Evolutionary conservation across 2,888 invertebrate species (phyloP).

Genomic region (Deroplatys truncata): DNA sequence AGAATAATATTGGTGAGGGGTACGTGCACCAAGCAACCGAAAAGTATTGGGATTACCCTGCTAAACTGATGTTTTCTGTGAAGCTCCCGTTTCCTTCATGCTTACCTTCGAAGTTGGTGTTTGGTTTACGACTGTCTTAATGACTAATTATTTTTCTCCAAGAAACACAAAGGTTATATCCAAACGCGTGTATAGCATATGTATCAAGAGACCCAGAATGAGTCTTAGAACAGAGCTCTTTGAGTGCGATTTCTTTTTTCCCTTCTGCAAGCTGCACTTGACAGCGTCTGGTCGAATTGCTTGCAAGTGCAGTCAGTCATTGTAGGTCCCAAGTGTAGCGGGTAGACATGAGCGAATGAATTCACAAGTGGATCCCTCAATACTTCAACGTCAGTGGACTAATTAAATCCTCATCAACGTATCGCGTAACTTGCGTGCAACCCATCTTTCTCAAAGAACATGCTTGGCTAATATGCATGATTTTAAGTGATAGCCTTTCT

Average conservation of each 20-base stretch:
- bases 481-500: not conserved
- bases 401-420: not conserved
- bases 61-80: too few relatives aligned
- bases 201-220: too few relatives aligned
- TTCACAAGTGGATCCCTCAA: not conserved
- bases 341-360: not conserved
- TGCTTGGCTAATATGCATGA: not conserved
- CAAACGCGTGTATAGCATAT: too few relatives aligned
- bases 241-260: not conserved
- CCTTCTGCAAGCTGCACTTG: not conserved
- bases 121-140: too few relatives aligned
- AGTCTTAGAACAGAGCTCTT: not conserved
- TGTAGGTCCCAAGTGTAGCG: not conserved
- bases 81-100: too few relatives aligned
- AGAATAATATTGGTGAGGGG: too few relatives aligned
- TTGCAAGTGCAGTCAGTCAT: not conserved
- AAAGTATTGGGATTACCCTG: too few relatives aligned
- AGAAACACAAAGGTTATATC: too few relatives aligned
- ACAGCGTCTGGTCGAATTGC: not conserved
- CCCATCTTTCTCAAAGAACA: not conserved
- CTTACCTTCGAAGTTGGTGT: too few relatives aligned
- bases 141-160: too few relatives aligned
- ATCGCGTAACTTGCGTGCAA: not conserved
- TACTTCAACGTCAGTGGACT: not conserved
- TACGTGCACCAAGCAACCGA: too few relatives aligned